A percentile compares a stretch with the other conserved stretches of the same genome.
Conservation (phyloP, 2,113 vertebrate species). For the Xenotilapia longispinis region DNA sequence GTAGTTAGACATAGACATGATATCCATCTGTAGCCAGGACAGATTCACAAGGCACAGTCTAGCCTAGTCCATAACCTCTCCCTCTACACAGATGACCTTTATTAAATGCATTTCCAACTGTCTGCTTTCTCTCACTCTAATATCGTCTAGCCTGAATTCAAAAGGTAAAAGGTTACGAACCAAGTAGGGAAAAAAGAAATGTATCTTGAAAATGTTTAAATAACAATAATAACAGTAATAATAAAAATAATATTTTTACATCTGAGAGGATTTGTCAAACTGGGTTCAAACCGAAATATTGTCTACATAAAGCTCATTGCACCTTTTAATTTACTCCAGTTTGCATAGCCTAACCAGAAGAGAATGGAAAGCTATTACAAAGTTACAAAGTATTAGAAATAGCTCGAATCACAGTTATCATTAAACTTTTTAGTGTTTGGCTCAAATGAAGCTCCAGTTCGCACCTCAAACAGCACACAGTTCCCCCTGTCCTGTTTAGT, state of each 20-base stretch:
- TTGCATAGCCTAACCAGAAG: neutral
- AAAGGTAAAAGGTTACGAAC: neutral
- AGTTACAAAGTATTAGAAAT: neutral
- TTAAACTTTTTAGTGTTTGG: neutral
- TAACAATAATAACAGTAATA: neutral
- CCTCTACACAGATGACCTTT: neutral
- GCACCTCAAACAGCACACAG: neutral
- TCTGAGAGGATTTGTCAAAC: neutral
- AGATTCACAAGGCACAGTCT: neutral
- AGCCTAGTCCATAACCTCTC: neutral
- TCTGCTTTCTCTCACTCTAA: neutral
- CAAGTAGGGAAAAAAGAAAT: neutral
- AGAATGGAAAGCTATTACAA: neutral
- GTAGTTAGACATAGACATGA: neutral
- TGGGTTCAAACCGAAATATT: neutral
- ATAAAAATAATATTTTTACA: neutral
- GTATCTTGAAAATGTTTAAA: neutral
- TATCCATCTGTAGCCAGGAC: neutral
- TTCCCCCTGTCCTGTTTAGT: neutral
- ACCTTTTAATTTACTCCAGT: neutral
- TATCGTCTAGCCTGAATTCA: neutral
- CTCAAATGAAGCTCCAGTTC: neutral
- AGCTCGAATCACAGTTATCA: neutral
- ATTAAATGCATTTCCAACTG: neutral
- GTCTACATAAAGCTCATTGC: neutral